Evolutionary conservation across 2,113 vertebrate genomes (phyloP).

Genomic region (Tragelaphus imberbis): DNA sequence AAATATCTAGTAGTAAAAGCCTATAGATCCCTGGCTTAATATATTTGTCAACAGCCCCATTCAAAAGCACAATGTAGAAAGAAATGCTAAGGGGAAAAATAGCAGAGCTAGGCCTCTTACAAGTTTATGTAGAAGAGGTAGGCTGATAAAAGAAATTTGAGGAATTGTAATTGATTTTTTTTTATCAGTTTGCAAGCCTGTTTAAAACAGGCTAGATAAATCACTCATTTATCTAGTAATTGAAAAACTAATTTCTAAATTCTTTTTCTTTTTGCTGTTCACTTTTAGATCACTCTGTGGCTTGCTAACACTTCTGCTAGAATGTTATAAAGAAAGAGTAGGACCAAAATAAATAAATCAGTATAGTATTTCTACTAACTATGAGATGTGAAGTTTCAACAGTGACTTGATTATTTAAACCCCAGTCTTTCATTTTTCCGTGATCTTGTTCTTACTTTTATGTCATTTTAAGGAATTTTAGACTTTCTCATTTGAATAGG

Average conservation of each 20-base stretch:
- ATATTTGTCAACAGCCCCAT: not conserved
- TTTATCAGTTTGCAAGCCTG: not conserved
- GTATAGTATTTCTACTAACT: not conserved
- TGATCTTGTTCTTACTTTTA: not conserved
- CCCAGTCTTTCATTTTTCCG: not conserved
- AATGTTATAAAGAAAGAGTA: conserved; percentile 1
- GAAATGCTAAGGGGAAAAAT: not conserved
- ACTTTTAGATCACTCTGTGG: not conserved
- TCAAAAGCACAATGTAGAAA: not conserved
- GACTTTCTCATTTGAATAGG: conserved; percentile 1
- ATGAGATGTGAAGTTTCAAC: not conserved
- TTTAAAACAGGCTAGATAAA: not conserved
- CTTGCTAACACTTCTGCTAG: not conserved
- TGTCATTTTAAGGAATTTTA: not conserved
- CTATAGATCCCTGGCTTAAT: not conserved
- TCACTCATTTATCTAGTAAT: not conserved
- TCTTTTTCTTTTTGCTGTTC: not conserved
- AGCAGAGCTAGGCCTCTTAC: not conserved
- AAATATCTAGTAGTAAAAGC: not conserved
- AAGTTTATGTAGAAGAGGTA: not conserved
- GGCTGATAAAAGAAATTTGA: not conserved
- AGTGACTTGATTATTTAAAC: not conserved
- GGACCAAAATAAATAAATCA: not conserved
- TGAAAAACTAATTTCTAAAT: conserved; percentile 18
- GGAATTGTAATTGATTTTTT: not conserved